phyloP scores from a whole-genome alignment of 2,797 vertebrate genomes.

The Xenentodon cancila region DNA sequence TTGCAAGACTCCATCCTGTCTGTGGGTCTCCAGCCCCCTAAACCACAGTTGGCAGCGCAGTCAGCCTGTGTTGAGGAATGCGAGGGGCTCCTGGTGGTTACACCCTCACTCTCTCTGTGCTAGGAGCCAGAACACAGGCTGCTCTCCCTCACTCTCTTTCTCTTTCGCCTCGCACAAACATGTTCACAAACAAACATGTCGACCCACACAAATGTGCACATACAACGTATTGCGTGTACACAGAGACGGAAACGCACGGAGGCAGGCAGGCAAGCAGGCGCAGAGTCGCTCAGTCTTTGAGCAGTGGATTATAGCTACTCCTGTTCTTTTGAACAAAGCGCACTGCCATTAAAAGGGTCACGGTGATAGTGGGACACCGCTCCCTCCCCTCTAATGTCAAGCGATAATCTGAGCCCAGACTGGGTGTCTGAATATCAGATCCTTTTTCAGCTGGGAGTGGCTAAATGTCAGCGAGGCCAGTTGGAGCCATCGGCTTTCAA shows the following conservation, averaged over 20 bases:
- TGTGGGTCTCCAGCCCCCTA: conserved; percentile 85
- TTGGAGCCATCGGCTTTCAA: conserved; percentile 15
- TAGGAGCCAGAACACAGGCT: conserved; percentile 65
- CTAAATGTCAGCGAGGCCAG: conserved; percentile 60
- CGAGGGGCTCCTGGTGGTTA: conserved; percentile 80
- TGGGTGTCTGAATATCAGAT: conserved; percentile 60
- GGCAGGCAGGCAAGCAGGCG: conserved; percentile 29
- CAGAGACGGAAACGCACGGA: conserved; percentile 13
- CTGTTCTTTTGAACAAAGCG: conserved; percentile 69
- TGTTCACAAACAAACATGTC: conserved; percentile 65
- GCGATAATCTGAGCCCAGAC: conserved; percentile 63
- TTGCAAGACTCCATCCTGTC: conserved; percentile 87
- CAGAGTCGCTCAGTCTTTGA: conserved; percentile 64
- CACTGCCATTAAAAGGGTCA: conserved; percentile 63
- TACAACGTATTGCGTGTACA: conserved; percentile 3
- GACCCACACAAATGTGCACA: conserved; percentile 42
- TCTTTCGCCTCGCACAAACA: conserved; percentile 48
- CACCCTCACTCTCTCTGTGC: conserved; percentile 74
- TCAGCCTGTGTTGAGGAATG: conserved; percentile 81
- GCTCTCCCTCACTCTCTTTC: conserved; percentile 51
- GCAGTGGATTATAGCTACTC: conserved; percentile 54
- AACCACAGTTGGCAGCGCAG: conserved; percentile 84
- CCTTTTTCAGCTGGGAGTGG: conserved; percentile 51
- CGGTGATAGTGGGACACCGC: conserved; percentile 62
- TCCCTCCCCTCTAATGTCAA: conserved; percentile 59